These are phyloP conservation scores for Poicephalus meyeri DNA, from an alignment of 2,113 vertebrate genomes.

Conservation along the genomic window DNA sequence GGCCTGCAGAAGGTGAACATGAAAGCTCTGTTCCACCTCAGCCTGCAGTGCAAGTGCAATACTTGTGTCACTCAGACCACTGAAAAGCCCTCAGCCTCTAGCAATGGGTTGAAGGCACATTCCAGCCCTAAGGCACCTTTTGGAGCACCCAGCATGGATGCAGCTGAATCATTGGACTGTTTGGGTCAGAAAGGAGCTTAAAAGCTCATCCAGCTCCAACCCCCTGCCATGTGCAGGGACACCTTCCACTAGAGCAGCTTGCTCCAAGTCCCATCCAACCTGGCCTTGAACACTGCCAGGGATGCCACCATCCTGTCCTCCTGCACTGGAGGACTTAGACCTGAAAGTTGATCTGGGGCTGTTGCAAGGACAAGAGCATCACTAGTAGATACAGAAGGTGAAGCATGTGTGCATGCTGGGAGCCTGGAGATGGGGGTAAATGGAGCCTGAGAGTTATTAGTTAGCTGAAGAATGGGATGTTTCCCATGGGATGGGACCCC, in stretches of 20 bases:
- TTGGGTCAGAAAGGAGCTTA: background rate
- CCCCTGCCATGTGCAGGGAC: background rate
- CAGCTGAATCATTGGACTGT: background rate
- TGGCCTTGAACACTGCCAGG: background rate
- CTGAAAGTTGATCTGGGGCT: background rate
- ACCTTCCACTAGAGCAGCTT: background rate
- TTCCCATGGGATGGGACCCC: background rate
- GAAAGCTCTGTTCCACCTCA: background rate
- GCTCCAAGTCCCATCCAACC: background rate
- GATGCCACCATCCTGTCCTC: background rate
- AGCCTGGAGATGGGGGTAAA: background rate
- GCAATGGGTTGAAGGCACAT: accelerated
- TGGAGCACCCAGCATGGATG: background rate
- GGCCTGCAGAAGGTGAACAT: background rate
- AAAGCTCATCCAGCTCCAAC: background rate
- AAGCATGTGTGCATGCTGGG: background rate
- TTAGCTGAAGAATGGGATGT: background rate
- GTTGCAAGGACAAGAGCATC: background rate
- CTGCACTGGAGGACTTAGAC: background rate
- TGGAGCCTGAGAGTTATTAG: background rate
- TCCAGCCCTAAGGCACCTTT: background rate
- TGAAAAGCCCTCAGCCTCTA: background rate
- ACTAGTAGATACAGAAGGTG: accelerated
- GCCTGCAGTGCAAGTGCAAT: background rate
- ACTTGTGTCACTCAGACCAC: background rate